Evolutionary conservation across 2,888 invertebrate species (phyloP).

Genomic region (Folsomia manolachei): DNA sequence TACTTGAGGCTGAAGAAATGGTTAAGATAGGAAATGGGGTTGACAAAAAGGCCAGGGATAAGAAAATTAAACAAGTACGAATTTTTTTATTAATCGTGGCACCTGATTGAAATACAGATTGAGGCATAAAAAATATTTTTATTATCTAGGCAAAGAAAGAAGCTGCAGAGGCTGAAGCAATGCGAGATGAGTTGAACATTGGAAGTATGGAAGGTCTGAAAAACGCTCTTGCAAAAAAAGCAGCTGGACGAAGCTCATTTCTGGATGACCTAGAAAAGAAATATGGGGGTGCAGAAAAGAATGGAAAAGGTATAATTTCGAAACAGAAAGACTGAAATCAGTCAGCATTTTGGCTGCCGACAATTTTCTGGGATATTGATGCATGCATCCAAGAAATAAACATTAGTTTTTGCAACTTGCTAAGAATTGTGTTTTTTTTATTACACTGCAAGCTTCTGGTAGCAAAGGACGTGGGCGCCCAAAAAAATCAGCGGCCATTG

Average conservation of each 20-base stretch:
- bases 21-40: slow-evolving; percentile 26
- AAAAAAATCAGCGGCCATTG: background rate
- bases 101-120: background rate
- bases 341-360: too few species aligned
- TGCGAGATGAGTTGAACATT: slow-evolving; percentile 32
- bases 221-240: slow-evolving; percentile 35
- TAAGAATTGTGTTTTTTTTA: background rate
- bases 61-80: slow-evolving; percentile 36
- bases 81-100: background rate
- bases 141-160: slow-evolving; percentile 39
- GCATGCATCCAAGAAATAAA: too few species aligned
- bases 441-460: too few species aligned
- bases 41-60: slow-evolving; percentile 26
- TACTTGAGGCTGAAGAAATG: slow-evolving; percentile 37
- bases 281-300: slow-evolving; percentile 30
- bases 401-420: too few species aligned
- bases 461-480: background rate
- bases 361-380: too few species aligned
- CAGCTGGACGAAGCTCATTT: slow-evolving; percentile 24
- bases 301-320: slow-evolving; percentile 1
- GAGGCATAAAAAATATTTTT: background rate
- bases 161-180: slow-evolving; percentile 45
- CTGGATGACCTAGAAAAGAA: slow-evolving; percentile 44
- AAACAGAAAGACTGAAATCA: too few species aligned
- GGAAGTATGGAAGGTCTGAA: slow-evolving; percentile 34